A percentile compares a stretch with the other conserved stretches of the same genome.
Conservation (phyloP, 2,888 invertebrate genomes). For the Melanophora roralis region DNA sequence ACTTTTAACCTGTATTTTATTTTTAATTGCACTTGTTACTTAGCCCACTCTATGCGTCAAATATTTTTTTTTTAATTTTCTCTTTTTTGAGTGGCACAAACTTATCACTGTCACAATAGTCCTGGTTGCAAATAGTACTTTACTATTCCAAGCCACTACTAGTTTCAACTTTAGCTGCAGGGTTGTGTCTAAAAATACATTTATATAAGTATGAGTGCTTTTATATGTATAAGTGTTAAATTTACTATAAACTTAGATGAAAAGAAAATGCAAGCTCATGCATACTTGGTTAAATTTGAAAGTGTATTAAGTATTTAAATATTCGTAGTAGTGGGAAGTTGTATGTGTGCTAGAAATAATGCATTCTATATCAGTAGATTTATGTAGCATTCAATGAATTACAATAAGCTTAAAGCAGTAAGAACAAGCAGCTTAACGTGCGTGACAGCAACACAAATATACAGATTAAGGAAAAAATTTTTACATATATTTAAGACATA, state of each 20-base stretch:
- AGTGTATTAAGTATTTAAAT: background rate
- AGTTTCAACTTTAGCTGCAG: too few species aligned
- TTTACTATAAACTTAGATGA: slow-evolving; percentile 29
- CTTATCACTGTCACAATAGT: too few species aligned
- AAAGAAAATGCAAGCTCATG: slow-evolving; percentile 57
- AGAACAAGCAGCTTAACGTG: slow-evolving; percentile 60
- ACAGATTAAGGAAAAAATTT: slow-evolving; percentile 38
- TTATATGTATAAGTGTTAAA: slow-evolving; percentile 17
- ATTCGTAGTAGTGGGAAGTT: background rate
- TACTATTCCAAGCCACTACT: too few species aligned
- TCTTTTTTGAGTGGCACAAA: too few species aligned
- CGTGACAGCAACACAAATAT: slow-evolving; percentile 60
- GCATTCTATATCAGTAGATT: slow-evolving; percentile 10
- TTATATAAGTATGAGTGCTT: background rate
- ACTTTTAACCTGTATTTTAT: too few species aligned
- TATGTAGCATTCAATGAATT: slow-evolving; percentile 53
- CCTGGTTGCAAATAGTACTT: too few species aligned
- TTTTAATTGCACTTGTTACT: too few species aligned
- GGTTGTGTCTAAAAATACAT: too few species aligned
- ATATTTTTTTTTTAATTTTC: too few species aligned
- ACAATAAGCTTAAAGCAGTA: slow-evolving; percentile 59
- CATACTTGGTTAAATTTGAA: slow-evolving; percentile 32
- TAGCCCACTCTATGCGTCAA: too few species aligned
- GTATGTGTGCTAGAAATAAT: background rate
- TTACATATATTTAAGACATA: slow-evolving; percentile 2